Evolutionary conservation across 2,888 invertebrate genomes (phyloP).

Genomic region (Pachymerium ferrugineum): DNA sequence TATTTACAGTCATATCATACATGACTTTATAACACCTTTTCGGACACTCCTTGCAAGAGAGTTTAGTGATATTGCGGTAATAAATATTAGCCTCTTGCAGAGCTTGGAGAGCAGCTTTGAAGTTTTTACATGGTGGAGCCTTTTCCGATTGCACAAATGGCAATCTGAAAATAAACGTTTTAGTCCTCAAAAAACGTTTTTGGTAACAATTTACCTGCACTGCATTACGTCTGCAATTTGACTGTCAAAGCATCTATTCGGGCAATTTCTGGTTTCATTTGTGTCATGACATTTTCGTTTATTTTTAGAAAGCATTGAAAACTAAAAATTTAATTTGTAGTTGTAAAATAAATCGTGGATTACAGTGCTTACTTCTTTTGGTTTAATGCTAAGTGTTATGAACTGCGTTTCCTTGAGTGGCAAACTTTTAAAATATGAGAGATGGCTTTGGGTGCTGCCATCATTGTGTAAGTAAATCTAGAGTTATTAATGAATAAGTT

Average conservation of each 20-base stretch:
- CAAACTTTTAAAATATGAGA: neutral
- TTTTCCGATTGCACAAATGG: neutral
- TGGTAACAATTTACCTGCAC: neutral
- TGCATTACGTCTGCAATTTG: neutral
- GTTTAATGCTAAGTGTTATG: neutral
- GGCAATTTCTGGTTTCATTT: neutral
- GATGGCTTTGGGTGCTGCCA: neutral
- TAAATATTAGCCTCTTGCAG: neutral
- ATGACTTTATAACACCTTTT: neutral
- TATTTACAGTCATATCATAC: neutral
- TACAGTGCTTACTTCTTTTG: neutral
- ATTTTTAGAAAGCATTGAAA: neutral
- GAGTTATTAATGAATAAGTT: neutral
- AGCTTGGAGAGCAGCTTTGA: neutral
- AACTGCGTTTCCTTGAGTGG: neutral
- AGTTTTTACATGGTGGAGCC: neutral
- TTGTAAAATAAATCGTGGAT: neutral
- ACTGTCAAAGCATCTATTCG: neutral
- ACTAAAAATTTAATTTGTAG: neutral
- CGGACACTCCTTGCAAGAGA: neutral
- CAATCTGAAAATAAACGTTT: neutral
- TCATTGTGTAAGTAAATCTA: neutral
- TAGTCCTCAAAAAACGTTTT: too few species aligned
- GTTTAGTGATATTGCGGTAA: neutral
- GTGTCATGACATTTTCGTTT: neutral